Evolutionary conservation across 2,797 vertebrate species (phyloP).

Genomic region (Allobates femoralis): DNA sequence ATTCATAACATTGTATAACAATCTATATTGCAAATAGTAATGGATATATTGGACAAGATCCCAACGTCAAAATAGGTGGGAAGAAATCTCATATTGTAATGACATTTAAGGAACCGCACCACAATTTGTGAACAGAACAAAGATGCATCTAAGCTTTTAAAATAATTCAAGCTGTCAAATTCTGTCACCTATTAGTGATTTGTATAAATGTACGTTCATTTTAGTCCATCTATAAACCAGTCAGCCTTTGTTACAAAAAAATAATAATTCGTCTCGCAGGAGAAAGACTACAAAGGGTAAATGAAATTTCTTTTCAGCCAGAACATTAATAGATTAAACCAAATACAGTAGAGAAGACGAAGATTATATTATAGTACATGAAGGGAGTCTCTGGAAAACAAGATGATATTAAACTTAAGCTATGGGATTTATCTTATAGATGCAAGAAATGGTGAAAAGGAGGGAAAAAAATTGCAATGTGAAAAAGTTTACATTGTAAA

Average conservation of each 20-base stretch:
- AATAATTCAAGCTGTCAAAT: constrained; percentile 34
- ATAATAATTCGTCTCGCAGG: background rate
- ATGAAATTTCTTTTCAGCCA: background rate
- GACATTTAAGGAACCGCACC: background rate
- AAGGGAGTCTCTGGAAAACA: background rate
- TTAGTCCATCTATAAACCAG: background rate
- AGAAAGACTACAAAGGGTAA: background rate
- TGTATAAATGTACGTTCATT: background rate
- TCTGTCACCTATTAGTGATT: constrained; percentile 10
- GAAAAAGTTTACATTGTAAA: background rate
- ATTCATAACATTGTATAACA: background rate
- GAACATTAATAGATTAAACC: constrained; percentile 23
- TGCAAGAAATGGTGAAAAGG: background rate
- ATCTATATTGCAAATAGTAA: constrained; percentile 21
- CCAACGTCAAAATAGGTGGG: background rate
- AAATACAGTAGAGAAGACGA: background rate
- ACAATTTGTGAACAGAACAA: background rate
- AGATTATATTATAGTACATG: constrained; percentile 9
- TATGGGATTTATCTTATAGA: background rate
- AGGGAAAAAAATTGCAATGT: background rate
- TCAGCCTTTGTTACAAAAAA: background rate
- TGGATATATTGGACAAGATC: constrained; percentile 10
- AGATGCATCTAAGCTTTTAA: constrained; percentile 2
- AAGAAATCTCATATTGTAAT: constrained; percentile 5
- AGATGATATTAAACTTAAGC: constrained; percentile 13